Evolutionary conservation across 2,888 invertebrate genomes (phyloP).

Genomic region (Drosophila merina): DNA sequence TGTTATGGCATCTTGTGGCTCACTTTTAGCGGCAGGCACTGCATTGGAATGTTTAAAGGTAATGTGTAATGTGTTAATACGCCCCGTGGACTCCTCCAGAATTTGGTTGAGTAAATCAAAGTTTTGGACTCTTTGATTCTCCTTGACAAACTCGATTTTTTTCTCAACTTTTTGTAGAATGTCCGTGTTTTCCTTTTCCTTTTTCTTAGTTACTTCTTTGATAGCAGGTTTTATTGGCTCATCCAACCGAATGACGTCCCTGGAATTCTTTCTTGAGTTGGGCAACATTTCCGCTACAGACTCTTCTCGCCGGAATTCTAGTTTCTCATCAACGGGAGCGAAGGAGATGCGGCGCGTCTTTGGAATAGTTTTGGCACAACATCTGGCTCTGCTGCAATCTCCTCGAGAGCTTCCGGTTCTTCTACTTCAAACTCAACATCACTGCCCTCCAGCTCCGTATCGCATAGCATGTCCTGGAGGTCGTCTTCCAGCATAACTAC

Average conservation of each 20-base stretch:
- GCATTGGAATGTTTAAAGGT: conserved; percentile 78
- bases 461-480: conserved; percentile 56
- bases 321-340: conserved; percentile 71
- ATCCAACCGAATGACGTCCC: conserved; percentile 72
- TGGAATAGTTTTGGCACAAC: conserved; percentile 31
- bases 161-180: conserved; percentile 79
- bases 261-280: conserved; percentile 43
- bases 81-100: conserved; percentile 60
- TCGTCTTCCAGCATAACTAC: conserved; percentile 63
- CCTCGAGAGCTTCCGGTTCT: conserved; percentile 60
- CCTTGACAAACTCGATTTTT: conserved; percentile 67
- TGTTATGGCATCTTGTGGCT: conserved; percentile 41
- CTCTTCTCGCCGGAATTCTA: conserved; percentile 78
- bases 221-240: conserved; percentile 13
- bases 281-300: conserved; percentile 80
- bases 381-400: conserved; percentile 32
- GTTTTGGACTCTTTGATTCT: conserved; percentile 77
- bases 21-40: conserved; percentile 5
- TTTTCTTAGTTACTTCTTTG: neutral
- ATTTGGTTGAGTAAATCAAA: conserved; percentile 81
- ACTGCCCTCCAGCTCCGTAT: conserved; percentile 37
- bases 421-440: conserved; percentile 43
- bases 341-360: conserved; percentile 79
- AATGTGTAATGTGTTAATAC: conserved; percentile 73
- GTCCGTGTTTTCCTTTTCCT: conserved; percentile 2